Evolutionary conservation across 2,797 vertebrate species (phyloP), one percentile per base, ranked within the genome.

Genomic region (Morelia viridis): DNA sequence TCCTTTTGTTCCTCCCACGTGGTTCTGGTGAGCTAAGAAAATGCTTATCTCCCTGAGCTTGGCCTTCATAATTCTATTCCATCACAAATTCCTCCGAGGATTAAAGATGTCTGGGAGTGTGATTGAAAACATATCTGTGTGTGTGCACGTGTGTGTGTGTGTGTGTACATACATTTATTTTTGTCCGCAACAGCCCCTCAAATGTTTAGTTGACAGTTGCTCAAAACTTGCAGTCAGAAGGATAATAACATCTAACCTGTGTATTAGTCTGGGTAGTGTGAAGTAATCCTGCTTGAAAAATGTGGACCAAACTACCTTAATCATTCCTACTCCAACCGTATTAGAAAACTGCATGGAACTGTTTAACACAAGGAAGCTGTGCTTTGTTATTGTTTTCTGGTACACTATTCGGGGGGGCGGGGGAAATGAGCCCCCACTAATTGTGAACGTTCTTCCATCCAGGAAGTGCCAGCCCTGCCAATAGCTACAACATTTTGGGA

Each of bases 401-500:
- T 60, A 50, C 13, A 53, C 3, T 10, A 31, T 68, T 17, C 6
- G 92, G 22, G 50, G 6, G 8, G 8, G 8, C 15, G n/a, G 50
- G 22, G 50, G 13, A 15, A 89, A 31, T 41, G 87, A 35, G 28
- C n/a, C 24, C 86, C 0, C 71, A 71, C 93, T 97, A 87, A 94
- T 50, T 89, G 50, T 50, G 86, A 83, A 35, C 97, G 17, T 96
- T 92, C 24, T 97, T 22, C 96, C 24, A 94, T 93, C 17, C 97
- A 99, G 99, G 99, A 99, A 68, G 97, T 99, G 46, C 98, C 98
- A 19, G 97, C 97, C 0, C 91, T 92, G 46, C 98, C 98, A 3
- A 98, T 99, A 93, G 96, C 96, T 92, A 98, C 97, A 88, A 98
- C 98, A 68, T 99, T 99, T 96, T 98, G 98, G 98, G 99, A 99